Evolutionary conservation across 2,113 vertebrate species (phyloP).

Genomic region (Coturnix japonica): DNA sequence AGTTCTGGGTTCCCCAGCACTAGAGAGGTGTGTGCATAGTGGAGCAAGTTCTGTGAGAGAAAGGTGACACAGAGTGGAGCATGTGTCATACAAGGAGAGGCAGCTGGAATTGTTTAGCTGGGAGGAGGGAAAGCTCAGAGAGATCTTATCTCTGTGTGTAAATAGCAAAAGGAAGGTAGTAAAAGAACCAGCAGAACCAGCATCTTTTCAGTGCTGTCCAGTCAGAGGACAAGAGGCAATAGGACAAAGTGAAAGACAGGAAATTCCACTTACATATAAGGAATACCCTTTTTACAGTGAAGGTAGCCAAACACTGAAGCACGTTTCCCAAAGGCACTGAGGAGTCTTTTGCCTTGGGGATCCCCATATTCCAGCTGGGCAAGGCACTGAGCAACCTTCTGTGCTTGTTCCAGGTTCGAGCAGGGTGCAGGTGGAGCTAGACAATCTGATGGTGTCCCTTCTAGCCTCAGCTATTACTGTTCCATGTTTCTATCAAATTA

Average conservation of each 20-base stretch:
- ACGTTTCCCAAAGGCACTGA: not conserved
- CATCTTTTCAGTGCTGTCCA: not conserved
- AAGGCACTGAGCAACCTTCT: not conserved
- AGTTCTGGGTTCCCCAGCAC: not conserved
- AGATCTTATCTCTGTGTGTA: not conserved
- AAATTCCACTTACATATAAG: not conserved
- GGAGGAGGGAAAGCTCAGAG: not conserved
- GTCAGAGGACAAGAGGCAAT: not conserved
- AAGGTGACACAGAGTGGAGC: not conserved
- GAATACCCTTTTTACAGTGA: not conserved
- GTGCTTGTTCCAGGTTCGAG: not conserved
- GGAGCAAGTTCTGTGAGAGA: not conserved
- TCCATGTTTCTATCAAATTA: not conserved
- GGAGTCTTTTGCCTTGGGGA: not conserved
- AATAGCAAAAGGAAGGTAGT: not conserved
- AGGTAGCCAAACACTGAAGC: not conserved
- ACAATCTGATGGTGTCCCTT: not conserved
- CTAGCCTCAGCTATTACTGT: not conserved
- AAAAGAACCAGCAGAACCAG: not conserved
- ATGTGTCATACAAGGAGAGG: not conserved
- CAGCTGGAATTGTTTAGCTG: not conserved
- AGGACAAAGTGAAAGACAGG: not conserved
- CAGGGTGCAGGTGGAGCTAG: not conserved
- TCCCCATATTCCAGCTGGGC: not conserved
- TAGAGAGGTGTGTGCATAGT: rapidly evolving